Percentiles rank a stretch among this genome's conserved stretches.
Evolutionary conservation across 2,888 invertebrate genomes (phyloP).

Genomic region (Acleris emargana): DNA sequence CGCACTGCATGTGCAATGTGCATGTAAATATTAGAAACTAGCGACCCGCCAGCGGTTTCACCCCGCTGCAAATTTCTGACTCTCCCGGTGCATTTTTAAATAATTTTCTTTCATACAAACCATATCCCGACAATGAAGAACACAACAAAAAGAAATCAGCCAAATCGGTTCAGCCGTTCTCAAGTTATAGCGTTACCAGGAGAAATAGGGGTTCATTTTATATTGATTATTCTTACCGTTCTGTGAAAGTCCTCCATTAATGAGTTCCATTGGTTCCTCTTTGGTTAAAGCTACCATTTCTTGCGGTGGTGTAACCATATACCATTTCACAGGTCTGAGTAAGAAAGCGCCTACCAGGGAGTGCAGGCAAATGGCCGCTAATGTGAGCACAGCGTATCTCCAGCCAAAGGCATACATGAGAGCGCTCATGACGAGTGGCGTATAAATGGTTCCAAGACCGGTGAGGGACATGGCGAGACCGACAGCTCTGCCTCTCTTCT

Average conservation of each 20-base stretch:
- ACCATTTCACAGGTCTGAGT: constrained; percentile 88
- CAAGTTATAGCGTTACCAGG: too few relatives aligned
- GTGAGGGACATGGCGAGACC: constrained; percentile 86
- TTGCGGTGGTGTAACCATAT: constrained; percentile 73
- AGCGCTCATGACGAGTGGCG: constrained; percentile 85
- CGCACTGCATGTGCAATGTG: too few relatives aligned
- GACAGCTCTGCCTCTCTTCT: constrained; percentile 85
- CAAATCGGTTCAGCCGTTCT: too few relatives aligned
- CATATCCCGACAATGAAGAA: too few relatives aligned
- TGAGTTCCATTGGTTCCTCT: constrained; percentile 55
- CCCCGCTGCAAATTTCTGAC: too few relatives aligned
- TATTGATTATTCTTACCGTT: constrained; percentile 57
- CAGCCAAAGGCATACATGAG: constrained; percentile 83
- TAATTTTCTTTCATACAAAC: too few relatives aligned
- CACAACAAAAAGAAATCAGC: too few relatives aligned
- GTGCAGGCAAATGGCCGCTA: constrained; percentile 85
- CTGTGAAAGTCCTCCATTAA: constrained; percentile 59
- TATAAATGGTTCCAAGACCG: constrained; percentile 86
- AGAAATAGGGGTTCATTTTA: too few relatives aligned
- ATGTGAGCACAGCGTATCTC: constrained; percentile 85
- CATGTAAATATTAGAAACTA: not conserved
- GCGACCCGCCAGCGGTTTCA: too few relatives aligned
- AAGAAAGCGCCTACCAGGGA: constrained; percentile 84
- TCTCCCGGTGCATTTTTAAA: too few relatives aligned
- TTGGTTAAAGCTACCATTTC: constrained; percentile 67